These are phyloP conservation scores for Tylochromis polylepis DNA, from an alignment of 2,113 vertebrate genomes.

Conservation along the genomic window DNA sequence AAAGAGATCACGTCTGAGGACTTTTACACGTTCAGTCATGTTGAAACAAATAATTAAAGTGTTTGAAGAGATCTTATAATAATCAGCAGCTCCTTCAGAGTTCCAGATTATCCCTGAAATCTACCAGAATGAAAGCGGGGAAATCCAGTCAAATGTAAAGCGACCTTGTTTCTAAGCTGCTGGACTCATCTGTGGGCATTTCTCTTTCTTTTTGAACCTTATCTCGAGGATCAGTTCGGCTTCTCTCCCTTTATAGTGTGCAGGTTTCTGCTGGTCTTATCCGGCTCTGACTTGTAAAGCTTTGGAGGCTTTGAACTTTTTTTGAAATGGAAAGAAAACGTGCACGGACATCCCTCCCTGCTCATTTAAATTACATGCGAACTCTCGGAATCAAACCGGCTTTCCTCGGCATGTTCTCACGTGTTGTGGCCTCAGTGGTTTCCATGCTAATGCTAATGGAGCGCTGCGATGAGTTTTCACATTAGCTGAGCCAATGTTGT, in stretches of 20 bases:
- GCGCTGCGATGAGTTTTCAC: background rate
- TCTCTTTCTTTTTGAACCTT: rapidly evolving
- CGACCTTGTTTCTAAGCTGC: background rate
- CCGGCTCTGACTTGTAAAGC: background rate
- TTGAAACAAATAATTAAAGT: background rate
- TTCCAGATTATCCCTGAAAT: background rate
- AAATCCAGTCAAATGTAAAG: background rate
- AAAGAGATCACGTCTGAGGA: too few species aligned
- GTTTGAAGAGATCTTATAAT: background rate
- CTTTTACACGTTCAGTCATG: background rate
- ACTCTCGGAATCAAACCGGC: background rate
- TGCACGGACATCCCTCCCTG: background rate
- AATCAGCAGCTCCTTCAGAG: background rate
- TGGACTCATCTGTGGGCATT: rapidly evolving
- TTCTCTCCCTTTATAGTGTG: background rate
- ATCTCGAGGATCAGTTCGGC: rapidly evolving
- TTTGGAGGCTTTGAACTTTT: background rate
- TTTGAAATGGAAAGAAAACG: background rate
- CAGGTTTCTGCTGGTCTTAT: background rate
- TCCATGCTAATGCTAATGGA: background rate
- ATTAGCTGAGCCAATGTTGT: background rate
- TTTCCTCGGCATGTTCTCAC: background rate
- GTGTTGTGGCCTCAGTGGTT: background rate
- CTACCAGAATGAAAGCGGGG: background rate
- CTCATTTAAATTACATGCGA: background rate